Evolutionary conservation across 2,888 invertebrate genomes (phyloP).

Genomic region (Drosophila birchii): DNA sequence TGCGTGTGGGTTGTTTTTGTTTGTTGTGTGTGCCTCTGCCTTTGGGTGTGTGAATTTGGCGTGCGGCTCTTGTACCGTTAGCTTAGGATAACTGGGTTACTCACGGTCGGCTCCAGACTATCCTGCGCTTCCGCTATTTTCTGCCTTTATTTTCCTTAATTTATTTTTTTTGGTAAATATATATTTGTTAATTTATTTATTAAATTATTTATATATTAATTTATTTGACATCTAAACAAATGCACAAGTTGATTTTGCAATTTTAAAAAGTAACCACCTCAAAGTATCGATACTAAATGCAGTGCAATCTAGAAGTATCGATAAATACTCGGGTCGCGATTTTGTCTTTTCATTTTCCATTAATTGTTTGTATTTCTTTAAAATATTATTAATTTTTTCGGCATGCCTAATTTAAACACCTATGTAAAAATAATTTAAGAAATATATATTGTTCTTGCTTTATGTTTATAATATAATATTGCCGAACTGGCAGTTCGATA

Average conservation of each 20-base stretch:
- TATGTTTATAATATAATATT: too few species aligned
- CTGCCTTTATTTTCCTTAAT: not conserved
- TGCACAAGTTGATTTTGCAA: not conserved
- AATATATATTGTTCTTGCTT: too few species aligned
- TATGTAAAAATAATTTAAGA: too few species aligned
- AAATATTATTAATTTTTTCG: too few species aligned
- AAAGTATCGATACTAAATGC: not conserved
- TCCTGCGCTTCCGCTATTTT: not conserved
- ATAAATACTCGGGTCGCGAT: not conserved
- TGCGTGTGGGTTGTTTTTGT: slow-evolving; percentile 16
- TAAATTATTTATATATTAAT: slow-evolving; percentile 1
- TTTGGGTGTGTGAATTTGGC: slow-evolving; percentile 45
- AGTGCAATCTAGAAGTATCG: slow-evolving; percentile 1
- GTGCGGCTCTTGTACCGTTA: slow-evolving; percentile 1
- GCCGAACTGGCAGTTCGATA: too few species aligned
- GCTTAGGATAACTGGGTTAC: slow-evolving; percentile 48
- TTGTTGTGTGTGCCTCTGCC: slow-evolving; percentile 21
- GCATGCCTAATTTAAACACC: too few species aligned
- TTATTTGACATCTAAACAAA: slow-evolving; percentile 30
- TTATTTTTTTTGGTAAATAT: not conserved
- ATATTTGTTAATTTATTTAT: not conserved
- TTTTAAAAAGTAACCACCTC: slow-evolving; percentile 15
- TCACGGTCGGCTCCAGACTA: slow-evolving; percentile 31
- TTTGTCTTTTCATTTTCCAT: too few species aligned
- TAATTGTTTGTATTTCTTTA: too few species aligned